Base-by-base conservation (phyloP, 2,113 vertebrate genomes). In the Caretta caretta region DNA sequence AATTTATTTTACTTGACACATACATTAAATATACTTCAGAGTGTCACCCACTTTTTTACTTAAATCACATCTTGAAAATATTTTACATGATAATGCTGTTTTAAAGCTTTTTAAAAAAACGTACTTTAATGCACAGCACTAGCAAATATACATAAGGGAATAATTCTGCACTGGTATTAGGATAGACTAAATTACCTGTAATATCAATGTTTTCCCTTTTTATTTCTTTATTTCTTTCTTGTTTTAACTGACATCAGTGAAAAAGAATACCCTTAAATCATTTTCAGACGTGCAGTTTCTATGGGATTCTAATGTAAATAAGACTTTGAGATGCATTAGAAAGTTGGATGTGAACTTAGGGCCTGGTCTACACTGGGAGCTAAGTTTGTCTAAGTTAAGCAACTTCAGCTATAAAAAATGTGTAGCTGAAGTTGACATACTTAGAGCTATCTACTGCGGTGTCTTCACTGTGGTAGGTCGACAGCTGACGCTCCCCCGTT, bases 51-150 rank as follows among this genome's bases (percentile, higher is more conserved):
- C 53, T 54, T 54, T 54, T 54, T 54, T 54, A 54, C 20, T 22
- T 22, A 54, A 54, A 54, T 54, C 53, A 54, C 53, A 54, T 54
- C 20, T 54, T 54, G 53, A 54, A 54, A 54, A 54, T 54, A 54
- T 9, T 54, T 54, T 22, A 54, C 53, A 54, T 54, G 20, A 54
- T 54, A 54, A 54, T 54, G 53, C 20, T 22, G n/a, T 22, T 85
- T 46, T 1, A 9, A 22, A 50, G 54, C 19, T 2, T 8, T 31
- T 53, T 56, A 13, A 16, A 86, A 80, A 90, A 82, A 29, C 49
- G 3, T 14, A 38, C 2, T 10, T 86, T 50, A 62, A 50, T 0
- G 0, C 53, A 54, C 69, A 59, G 25, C 1, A 3, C 20, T 24
- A 48, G 53, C 54, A 95, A n/a, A 89, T 83, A 2, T 4, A 12